Base-by-base conservation (phyloP, 2,888 invertebrate genomes). In the Tipula confusa region DNA sequence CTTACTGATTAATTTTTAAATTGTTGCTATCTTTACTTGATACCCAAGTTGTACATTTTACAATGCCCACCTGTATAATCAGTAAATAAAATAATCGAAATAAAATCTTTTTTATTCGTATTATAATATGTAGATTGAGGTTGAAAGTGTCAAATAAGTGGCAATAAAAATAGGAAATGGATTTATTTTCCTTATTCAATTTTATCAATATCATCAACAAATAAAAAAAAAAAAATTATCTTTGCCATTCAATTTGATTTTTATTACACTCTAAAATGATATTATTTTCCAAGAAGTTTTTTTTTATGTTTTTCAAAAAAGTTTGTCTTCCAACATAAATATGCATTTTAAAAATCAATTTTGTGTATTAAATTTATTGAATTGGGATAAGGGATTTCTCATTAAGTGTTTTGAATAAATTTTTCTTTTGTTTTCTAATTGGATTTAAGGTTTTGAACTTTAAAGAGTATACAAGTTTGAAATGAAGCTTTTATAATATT, bases 141-240 rank as follows among this genome's bases (percentile, higher is more conserved):
- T 64, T 64, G 64, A 64, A 64, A 64, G 64, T 64, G 64, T 64
- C 64, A 24, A 64, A 64, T 64, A 64, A 64, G 64, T 64, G 64
- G 64, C 64, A 64, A 64, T 64, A 64, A 64, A 64, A 64, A 64
- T 64, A 64, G 64, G 64, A 64, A 64, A 64, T 64, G 64, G 64
- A 64, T 64, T 64, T 64, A 64, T 64, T 64, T 64, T 64, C 24
- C 11, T 9, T 43, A 64, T 64, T 64, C 64, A 64, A 24, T 64
- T 64, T 64, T 24, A 64, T 64, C 64, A 64, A 64, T 64, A 24
- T 18, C 9, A 64, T 64, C 33, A 33, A 33, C 4, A 36, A 36
- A 6, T 11, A 43, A 24, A 64, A 18, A 64, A 64, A 13, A 9
- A 11, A 64, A 24, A 64, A 15, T 15, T 64, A 6, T 64, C 9